Evolutionary conservation across 2,113 vertebrate species (phyloP), one percentile per base, ranked within the genome.

Genomic region (Pampusana beccarii): DNA sequence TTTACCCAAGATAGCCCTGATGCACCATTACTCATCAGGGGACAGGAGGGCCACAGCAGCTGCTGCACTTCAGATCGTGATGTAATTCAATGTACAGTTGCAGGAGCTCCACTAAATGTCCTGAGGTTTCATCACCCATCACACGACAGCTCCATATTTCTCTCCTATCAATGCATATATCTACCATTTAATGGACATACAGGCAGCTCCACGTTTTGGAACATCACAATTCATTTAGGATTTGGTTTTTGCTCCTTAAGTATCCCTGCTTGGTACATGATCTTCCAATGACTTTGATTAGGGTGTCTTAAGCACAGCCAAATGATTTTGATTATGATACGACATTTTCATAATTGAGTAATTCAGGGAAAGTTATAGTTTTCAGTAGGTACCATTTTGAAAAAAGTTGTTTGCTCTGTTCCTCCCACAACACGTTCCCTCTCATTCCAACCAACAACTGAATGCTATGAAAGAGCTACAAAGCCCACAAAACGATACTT

Each of bases 1-100:
- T 88, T 96, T 92, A 92, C 67, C 86, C 58, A 81, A 79, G 88
- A 50, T 23, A 86, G 71, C 51, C 84, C 72, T 70, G 80, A 53
- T 60, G 56, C 11, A 44, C 53, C n/a, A 33, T 69, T 71, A 54
- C 65, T 84, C 91, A 88, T 50, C 67, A 81, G 75, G 73, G 87
- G 48, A 88, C 3, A 2, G 86, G 2, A 40, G 92, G 90, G 58
- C 66, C 84, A 83, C 36, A 72, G 91, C 89, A 96, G 95, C 91
- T 86, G 95, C 86, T 89, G 80, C 48, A 13, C 38, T 92, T 90
- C 65, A 89, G 77, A 77, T 3, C 8, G 4, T 80, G 92, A 86
- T 66, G 92, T 61, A 93, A 93, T 44, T 85, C 80, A 58, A 6
- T 29, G 58, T 11, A 17, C 14, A 64, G 54, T 15, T 77, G 85